phyloP scores from a whole-genome alignment of 2,797 vertebrate genomes.

The Phoebastria nigripes region DNA sequence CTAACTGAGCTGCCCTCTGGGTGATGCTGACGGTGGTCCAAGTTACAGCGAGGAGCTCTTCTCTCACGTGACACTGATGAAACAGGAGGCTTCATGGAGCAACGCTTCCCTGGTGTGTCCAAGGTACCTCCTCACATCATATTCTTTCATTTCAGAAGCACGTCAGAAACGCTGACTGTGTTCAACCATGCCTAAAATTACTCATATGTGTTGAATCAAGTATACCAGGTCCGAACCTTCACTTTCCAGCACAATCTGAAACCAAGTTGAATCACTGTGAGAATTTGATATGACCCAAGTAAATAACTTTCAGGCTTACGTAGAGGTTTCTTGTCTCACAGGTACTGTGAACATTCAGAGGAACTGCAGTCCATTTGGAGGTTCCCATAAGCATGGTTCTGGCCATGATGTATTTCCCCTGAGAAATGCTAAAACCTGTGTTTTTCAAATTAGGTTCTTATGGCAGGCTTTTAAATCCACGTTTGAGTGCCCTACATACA shows the following conservation, averaged over 20 bases:
- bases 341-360: not conserved
- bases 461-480: not conserved
- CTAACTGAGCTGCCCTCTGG: not conserved
- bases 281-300: not conserved
- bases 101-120: not conserved
- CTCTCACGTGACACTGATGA: not conserved
- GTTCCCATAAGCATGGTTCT: not conserved
- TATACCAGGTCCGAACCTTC: not conserved
- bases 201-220: not conserved
- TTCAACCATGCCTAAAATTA: not conserved
- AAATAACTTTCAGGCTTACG: not conserved
- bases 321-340: not conserved
- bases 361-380: not conserved
- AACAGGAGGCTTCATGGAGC: not conserved
- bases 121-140: not conserved
- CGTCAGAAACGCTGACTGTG: not conserved
- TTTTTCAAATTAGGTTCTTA: not conserved
- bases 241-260: not conserved
- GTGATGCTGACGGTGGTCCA: not conserved
- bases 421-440: not conserved
- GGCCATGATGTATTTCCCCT: not conserved
- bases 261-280: not conserved
- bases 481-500: not conserved
- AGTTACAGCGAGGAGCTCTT: not conserved
- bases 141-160: not conserved